Conservation (phyloP, 2,113 vertebrate species). For the Notiomystis cincta region DNA sequence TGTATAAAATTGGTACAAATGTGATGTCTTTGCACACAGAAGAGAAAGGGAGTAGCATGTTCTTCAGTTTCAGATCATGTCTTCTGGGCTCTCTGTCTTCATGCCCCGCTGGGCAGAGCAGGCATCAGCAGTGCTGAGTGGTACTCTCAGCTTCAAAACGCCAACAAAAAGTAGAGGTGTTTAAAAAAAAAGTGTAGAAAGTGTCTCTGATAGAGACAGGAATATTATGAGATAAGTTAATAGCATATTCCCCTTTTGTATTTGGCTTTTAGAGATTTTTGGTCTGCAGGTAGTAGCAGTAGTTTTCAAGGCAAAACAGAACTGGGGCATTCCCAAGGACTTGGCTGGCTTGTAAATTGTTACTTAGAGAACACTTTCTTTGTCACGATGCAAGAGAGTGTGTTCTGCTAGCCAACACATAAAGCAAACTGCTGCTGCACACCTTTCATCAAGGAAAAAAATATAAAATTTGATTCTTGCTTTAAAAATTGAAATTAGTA, state of each 20-base stretch:
- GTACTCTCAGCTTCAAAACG: not conserved
- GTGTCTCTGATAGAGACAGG: not conserved
- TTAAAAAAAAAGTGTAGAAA: not conserved
- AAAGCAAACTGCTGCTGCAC: not conserved
- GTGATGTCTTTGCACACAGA: not conserved
- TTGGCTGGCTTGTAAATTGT: not conserved
- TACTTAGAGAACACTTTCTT: not conserved
- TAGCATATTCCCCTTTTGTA: not conserved
- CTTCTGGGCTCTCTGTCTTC: not conserved
- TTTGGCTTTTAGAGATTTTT: not conserved
- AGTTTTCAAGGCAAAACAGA: not conserved
- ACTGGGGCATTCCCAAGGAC: not conserved
- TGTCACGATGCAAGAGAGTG: not conserved
- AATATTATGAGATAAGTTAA: not conserved
- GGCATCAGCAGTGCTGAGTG: not conserved
- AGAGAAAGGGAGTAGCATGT: not conserved
- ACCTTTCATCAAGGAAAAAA: not conserved
- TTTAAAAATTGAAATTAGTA: not conserved
- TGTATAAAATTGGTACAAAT: not conserved
- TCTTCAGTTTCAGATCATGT: not conserved
- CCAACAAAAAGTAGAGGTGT: not conserved
- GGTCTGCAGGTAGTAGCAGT: not conserved
- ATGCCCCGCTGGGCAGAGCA: not conserved
- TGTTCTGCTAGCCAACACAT: not conserved
- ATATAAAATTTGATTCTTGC: not conserved